Conservation (phyloP, 2,888 invertebrate genomes). For the Zaprionus obscuricornis region DNA sequence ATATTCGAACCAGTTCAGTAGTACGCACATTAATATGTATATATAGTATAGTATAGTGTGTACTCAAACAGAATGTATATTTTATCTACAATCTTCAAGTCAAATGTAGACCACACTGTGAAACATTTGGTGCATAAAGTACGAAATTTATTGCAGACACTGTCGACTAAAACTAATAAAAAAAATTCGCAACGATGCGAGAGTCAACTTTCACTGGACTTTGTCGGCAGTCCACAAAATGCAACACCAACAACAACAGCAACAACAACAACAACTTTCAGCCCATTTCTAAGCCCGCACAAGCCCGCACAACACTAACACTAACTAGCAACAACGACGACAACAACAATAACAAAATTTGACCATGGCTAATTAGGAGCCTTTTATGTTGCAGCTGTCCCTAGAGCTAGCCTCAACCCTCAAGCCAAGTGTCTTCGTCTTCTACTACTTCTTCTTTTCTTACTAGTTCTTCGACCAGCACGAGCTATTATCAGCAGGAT, state of each 20-base stretch:
- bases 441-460: too few relatives aligned
- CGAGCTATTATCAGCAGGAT: slow-evolving; percentile 52
- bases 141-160: slow-evolving; percentile 49
- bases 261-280: slow-evolving; percentile 9
- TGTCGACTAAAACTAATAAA: slow-evolving; percentile 32
- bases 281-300: not conserved
- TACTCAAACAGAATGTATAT: too few relatives aligned
- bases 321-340: slow-evolving; percentile 5
- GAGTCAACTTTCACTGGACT: slow-evolving; percentile 69
- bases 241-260: slow-evolving; percentile 7
- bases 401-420: not conserved
- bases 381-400: slow-evolving; percentile 42
- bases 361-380: slow-evolving; percentile 48
- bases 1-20: too few relatives aligned
- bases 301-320: slow-evolving; percentile 10
- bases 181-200: slow-evolving; percentile 49
- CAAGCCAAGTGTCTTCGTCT: slow-evolving; percentile 27
- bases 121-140: slow-evolving; percentile 47
- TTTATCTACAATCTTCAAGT: too few relatives aligned
- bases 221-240: slow-evolving; percentile 22
- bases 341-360: slow-evolving; percentile 4
- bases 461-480: too few relatives aligned
- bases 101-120: slow-evolving; percentile 10
- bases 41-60: too few relatives aligned
- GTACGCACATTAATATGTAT: too few relatives aligned